Percentiles rank a stretch among this genome's conserved stretches.
Evolutionary conservation across 1,140 invertebrate genomes (phyloP).

Genomic region (Danaus melanippus): DNA sequence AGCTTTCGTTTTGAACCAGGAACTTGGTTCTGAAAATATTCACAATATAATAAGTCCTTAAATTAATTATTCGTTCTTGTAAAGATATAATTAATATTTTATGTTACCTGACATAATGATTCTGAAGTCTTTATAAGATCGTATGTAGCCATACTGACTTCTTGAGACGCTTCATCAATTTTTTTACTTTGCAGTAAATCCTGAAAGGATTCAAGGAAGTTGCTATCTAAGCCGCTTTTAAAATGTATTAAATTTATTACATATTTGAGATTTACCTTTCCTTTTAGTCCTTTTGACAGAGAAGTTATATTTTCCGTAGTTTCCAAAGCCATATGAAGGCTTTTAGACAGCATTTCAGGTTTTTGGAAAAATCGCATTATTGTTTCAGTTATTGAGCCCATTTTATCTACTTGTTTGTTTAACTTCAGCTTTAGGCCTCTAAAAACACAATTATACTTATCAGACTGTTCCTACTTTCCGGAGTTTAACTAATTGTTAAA

Average conservation of each 20-base stretch:
- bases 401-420: conserved; percentile 31
- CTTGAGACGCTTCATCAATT: conserved; percentile 39
- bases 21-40: conserved; percentile 28
- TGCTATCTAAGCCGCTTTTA: too few species aligned
- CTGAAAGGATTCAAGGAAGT: conserved; percentile 4
- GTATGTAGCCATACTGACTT: conserved; percentile 38
- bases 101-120: conserved; percentile 30
- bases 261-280: conserved; percentile 10
- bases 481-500: too few species aligned
- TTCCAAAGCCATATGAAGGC: conserved; percentile 23
- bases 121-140: conserved; percentile 40
- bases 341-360: conserved; percentile 23
- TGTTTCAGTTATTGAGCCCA: conserved; percentile 26
- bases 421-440: conserved; percentile 36
- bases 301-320: conserved; percentile 20
- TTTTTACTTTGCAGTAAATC: conserved; percentile 31
- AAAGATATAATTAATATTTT: background rate
- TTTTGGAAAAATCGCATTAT: conserved; percentile 23
- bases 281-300: conserved; percentile 26
- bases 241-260: background rate
- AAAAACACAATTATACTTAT: conserved; percentile 4
- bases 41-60: background rate
- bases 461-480: background rate
- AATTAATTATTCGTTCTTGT: background rate
- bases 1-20: conserved; percentile 28